phyloP scores from a whole-genome alignment of 2,888 invertebrate genomes.

The Melipona bicolor region DNA sequence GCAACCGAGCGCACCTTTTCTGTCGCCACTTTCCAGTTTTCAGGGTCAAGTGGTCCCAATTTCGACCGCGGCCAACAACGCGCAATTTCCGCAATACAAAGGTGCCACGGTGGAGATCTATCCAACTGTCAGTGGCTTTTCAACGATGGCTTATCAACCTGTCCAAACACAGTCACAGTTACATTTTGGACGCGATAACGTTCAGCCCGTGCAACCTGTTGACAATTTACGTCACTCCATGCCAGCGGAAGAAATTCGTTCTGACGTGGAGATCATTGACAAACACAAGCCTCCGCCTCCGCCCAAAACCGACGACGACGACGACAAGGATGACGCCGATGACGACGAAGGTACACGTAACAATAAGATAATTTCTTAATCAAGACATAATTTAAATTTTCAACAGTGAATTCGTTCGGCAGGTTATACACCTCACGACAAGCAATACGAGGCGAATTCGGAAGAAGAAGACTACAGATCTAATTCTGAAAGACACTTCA shows the following conservation, averaged over 20 bases:
- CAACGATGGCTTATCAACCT: constrained; percentile 72
- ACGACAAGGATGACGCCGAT: constrained; percentile 50
- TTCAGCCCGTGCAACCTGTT: constrained; percentile 35
- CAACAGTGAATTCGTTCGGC: background rate
- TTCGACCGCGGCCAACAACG: constrained; percentile 66
- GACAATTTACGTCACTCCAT: constrained; percentile 43
- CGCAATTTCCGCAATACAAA: constrained; percentile 72
- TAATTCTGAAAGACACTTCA: constrained; percentile 51
- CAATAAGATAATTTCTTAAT: background rate
- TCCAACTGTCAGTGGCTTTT: constrained; percentile 39
- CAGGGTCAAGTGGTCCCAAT: constrained; percentile 72
- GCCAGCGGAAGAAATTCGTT: constrained; percentile 72
- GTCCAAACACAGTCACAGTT: constrained; percentile 78
- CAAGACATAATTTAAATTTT: background rate
- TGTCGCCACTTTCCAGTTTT: constrained; percentile 52
- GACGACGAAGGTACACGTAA: constrained; percentile 37
- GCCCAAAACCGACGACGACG: constrained; percentile 67
- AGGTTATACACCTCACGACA: constrained; percentile 55
- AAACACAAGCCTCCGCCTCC: constrained; percentile 75
- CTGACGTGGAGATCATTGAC: constrained; percentile 79
- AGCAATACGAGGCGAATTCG: constrained; percentile 42
- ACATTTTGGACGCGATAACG: constrained; percentile 69
- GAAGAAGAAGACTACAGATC: constrained; percentile 53
- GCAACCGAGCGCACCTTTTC: constrained; percentile 61
- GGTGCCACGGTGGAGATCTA: constrained; percentile 67